A percentile compares a stretch with the other conserved stretches of the same genome.
phyloP scores from a whole-genome alignment of 2,113 vertebrate genomes.

The Chaenogobius annularis region DNA sequence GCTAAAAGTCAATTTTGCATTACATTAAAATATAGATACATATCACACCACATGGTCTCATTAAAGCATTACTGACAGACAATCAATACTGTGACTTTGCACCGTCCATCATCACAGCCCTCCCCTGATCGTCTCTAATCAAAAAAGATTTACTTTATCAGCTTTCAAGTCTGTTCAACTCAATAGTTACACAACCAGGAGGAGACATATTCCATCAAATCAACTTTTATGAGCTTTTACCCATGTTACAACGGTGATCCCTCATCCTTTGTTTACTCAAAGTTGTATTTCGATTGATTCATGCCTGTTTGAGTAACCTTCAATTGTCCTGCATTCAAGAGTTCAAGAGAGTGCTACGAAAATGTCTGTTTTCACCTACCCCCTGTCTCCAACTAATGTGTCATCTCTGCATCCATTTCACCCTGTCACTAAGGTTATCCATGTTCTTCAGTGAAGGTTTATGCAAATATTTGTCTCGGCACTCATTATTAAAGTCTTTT shows the following conservation, averaged over 20 bases:
- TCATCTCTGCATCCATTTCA: conserved; percentile 7
- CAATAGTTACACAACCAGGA: background rate
- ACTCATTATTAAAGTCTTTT: conserved; percentile 45
- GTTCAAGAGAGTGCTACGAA: no score
- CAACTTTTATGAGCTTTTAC: no score
- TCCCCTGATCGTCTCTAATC: background rate
- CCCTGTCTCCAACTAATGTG: background rate
- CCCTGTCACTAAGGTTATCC: conserved; percentile 21
- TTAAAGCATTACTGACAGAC: background rate
- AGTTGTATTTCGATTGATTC: no score
- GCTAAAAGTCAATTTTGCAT: no score
- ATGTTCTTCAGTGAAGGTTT: conserved; percentile 10
- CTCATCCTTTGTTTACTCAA: no score
- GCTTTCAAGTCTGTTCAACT: background rate
- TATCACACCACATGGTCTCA: conserved; percentile 16
- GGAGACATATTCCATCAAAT: no score
- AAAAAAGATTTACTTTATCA: background rate
- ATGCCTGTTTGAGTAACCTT: no score
- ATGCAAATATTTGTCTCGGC: conserved; percentile 25
- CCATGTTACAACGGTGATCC: no score
- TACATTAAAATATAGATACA: no score
- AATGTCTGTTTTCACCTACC: no score
- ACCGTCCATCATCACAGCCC: conserved; percentile 23
- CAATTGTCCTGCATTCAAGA: no score
- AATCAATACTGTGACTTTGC: conserved; percentile 39